Conservation (phyloP, 2,888 invertebrate genomes). For the Eristalis arbustorum region DNA sequence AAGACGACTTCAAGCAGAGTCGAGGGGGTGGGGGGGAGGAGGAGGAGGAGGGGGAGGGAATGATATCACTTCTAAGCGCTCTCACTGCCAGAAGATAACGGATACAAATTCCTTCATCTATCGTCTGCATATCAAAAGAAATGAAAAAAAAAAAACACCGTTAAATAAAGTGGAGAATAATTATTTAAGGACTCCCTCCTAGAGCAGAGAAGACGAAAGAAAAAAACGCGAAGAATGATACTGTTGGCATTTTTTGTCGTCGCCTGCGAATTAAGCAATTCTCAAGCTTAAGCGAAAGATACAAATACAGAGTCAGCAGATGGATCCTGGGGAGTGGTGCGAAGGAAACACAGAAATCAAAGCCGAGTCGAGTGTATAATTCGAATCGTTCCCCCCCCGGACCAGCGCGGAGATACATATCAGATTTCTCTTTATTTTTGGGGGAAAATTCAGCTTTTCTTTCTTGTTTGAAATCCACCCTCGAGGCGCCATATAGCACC, state of each 20-base stretch:
- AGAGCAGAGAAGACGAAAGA: background rate
- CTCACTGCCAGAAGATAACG: constrained; percentile 19
- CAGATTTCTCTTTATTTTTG: background rate
- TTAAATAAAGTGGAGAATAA: constrained; percentile 52
- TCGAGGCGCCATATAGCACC: constrained; percentile 16
- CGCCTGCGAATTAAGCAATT: constrained; percentile 62
- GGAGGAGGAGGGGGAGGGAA: background rate
- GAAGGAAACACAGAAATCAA: constrained; percentile 17
- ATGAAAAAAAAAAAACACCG: background rate
- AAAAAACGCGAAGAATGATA: background rate
- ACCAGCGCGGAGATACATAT: constrained; percentile 22
- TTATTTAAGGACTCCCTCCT: constrained; percentile 51
- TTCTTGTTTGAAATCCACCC: constrained; percentile 18
- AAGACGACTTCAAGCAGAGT: too few species aligned
- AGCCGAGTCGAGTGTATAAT: constrained; percentile 9
- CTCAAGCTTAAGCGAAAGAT: background rate
- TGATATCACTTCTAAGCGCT: background rate
- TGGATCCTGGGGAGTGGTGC: background rate
- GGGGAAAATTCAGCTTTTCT: background rate
- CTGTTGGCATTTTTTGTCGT: constrained; percentile 19
- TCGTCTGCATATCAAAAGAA: constrained; percentile 28
- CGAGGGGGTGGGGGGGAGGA: too few species aligned
- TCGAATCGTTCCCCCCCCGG: background rate
- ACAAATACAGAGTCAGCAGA: constrained; percentile 54
- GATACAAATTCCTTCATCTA: constrained; percentile 54